Base-by-base conservation (phyloP, 2,113 vertebrate genomes). In the Ailuropoda melanoleuca region DNA sequence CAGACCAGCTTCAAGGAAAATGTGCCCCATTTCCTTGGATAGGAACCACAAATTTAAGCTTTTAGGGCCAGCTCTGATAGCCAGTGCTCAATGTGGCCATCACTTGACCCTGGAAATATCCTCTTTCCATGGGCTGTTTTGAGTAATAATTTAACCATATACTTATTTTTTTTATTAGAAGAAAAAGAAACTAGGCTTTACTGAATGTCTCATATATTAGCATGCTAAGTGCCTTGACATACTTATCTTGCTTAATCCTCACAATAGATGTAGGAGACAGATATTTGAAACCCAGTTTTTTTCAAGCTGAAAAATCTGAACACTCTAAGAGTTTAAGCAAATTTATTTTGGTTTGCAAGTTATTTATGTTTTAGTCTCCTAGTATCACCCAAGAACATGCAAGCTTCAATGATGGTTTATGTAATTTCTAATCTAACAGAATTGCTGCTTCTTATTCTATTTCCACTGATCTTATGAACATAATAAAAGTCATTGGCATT, bases 1-100 rank as follows among this genome's bases (percentile, higher is more conserved):
- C 96, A 90, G 80, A 81, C 74, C 68, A 97, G 72, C 91, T 97
- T 97, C 93, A 93, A 97, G 96, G 83, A 97, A 97, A 97, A 93
- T 90, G 81, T 72, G 75, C 34, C 80, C 68, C 23, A 55, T 97
- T 96, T 96, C 39, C 46, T 97, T 97, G 84, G 75, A 77, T 78
- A 66, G 88, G 60, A 95, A 96, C 78, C 66, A 96, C 62, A 92
- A 90, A 95, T 74, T 93, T 95, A 95, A 77, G 37, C 48, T 96
- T 96, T 93, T 39, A 77, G 39, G 88, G 68, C n/a, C 26, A 77
- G 31, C 17, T 46, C 60, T 60, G 50, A 93, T 7, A 90, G 55
- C 34, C 55, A 68, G n/a, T 23, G 18, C 26, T 93, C 37, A 2
- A 26, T 18, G 23, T 46, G 37, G 50, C 34, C 82, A 60, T 90